Evolutionary conservation across 2,113 vertebrate genomes (phyloP).

Genomic region (Oceanites oceanicus): DNA sequence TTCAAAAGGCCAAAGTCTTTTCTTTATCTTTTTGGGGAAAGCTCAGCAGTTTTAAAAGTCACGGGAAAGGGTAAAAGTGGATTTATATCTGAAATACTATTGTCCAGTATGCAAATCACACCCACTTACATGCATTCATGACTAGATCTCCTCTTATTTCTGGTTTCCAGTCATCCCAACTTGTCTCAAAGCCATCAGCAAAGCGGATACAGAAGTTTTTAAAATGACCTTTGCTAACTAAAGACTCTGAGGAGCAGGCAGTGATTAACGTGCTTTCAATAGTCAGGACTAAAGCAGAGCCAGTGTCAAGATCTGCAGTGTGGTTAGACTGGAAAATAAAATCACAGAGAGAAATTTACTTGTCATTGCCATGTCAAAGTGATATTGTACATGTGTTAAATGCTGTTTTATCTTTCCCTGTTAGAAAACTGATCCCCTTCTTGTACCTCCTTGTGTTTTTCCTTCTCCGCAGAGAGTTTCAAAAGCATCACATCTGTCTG

Average conservation of each 20-base stretch:
- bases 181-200: slow-evolving; percentile 96
- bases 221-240: slow-evolving; percentile 99
- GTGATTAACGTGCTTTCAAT: slow-evolving; percentile 98
- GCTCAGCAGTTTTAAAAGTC: background rate
- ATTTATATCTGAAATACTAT: background rate
- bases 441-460: background rate
- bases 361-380: background rate
- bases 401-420: background rate
- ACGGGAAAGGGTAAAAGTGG: background rate
- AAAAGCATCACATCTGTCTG: background rate
- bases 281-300: slow-evolving; percentile 95
- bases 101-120: background rate
- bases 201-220: slow-evolving; percentile 99
- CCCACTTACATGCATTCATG: slow-evolving; percentile 96
- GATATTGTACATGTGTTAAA: background rate
- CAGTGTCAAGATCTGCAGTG: slow-evolving; percentile 90
- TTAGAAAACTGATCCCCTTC: background rate
- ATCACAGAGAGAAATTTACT: background rate
- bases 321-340: slow-evolving; percentile 84
- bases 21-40: background rate
- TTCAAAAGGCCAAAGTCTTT: background rate
- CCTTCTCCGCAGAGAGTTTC: background rate
- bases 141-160: slow-evolving; percentile 90
- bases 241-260: slow-evolving; percentile 96
- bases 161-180: slow-evolving; percentile 99